Evolutionary conservation across 2,888 invertebrate species (phyloP), one percentile per base, ranked within the genome.

Genomic region (Perithous albicinctus): DNA sequence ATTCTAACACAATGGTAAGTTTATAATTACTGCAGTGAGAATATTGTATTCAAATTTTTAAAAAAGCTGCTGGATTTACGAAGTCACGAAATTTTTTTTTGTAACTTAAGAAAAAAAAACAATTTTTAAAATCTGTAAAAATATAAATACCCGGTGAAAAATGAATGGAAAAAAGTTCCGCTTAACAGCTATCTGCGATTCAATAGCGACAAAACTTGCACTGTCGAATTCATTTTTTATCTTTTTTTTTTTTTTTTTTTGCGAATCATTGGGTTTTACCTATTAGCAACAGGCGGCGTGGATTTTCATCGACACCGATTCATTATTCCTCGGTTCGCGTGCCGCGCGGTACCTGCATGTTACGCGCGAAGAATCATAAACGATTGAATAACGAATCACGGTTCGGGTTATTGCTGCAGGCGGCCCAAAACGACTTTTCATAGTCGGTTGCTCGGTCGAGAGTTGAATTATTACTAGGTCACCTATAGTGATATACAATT

Each of bases 401-500:
- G 8, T 32, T 35, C 32, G 6, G 15, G 6, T 15, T 8, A 15
- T 8, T 15, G 59, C 59, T 59, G 59, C 59, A 15, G 59, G 59
- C 35, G 5, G 6, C 32, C 15, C 59, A 0, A 32, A 59, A 29
- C 59, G 32, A 35, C 32, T 59, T 70, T 77, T 51, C 63, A 72
- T 54, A 70, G 63, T 77, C 18, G 29, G 43, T 15, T 41, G 10
- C 23, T 29, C 10, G 18, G 15, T 70, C 70, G 70, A 26, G 35
- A 48, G 46, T 15, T 38, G 59, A 78, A 70, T 54, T 51, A 66
- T 66, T 63, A 79, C 61, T 63, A 38, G 78, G 78, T 79, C 78
- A 67, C 46, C 64, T 63, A n/a, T n/a, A 26, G 74, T 51, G 78
- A 79, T 67, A 79, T 79, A 74, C 67, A 79, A 67, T 74, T 23